Base-by-base conservation (phyloP, 2,113 vertebrate species). In the Falcunculus frontatus region DNA sequence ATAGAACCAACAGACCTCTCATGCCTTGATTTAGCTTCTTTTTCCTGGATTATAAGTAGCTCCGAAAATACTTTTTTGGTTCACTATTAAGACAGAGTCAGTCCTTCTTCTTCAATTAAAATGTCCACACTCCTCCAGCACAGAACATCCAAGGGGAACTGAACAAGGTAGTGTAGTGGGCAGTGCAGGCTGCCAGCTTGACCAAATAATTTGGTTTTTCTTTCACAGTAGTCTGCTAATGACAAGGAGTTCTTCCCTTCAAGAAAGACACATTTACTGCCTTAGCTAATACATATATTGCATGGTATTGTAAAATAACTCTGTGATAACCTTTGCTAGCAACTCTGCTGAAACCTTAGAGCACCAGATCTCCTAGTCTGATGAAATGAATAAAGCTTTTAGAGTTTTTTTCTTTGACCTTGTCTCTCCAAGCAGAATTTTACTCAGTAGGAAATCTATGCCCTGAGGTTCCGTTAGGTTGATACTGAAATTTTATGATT, bases 141-240 rank as follows among this genome's bases (percentile, higher is more conserved):
- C 29, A 59, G 47, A 84, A 30, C 4, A 17, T 9, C 13, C 18
- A 3, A 52, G 13, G 11, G 11, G 17, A 89, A 27, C 8, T 15
- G 56, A 56, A 25, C 32, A 44, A 9, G 8, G 9, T 12, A 17
- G 4, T 7, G 37, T 11, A 64, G 22, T 6, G 19, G 32, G n/a
- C 70, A 82, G 13, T 37, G n/a, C 1, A 69, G 55, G 33, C 18
- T 25, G 9, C 4, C 41, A 65, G 25, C 10, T 47, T 27, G 41
- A 44, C 18, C 1, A 1, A 50, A 42, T 32, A 0, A 6, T 37
- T 50, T 27, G 17, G 0, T 2, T 55, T 81, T 83, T 60, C 49
- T 76, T 76, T 73, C 37, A 27, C 18, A 53, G 17, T 16, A 63
- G 8, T 30, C 44, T 42, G 30, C 18, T 42, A 55, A n/a, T 33